Evolutionary conservation across 2,888 invertebrate genomes (phyloP).

Genomic region (Melitaea athalia): DNA sequence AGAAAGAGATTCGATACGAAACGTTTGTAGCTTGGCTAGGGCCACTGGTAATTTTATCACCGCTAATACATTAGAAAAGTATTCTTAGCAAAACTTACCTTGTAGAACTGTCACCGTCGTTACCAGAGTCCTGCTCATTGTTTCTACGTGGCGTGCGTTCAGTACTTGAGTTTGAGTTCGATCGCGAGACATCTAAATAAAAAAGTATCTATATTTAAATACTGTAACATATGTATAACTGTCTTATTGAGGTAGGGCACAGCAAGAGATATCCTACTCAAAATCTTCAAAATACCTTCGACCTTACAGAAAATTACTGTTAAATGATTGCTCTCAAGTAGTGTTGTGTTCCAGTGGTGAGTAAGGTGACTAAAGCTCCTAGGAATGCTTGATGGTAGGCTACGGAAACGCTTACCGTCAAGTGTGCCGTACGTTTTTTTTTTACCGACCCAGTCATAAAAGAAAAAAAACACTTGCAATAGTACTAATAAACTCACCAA

Average conservation of each 20-base stretch:
- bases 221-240: neutral
- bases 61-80: neutral
- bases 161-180: neutral
- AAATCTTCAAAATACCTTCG: too few species aligned
- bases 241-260: neutral
- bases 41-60: neutral
- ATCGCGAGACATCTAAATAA: neutral
- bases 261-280: too few species aligned
- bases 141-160: neutral
- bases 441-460: too few species aligned
- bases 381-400: too few species aligned
- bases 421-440: too few species aligned
- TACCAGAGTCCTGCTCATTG: slow-evolving; percentile 6
- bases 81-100: neutral
- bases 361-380: too few species aligned
- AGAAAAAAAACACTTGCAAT: neutral
- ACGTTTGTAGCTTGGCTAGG: too few species aligned
- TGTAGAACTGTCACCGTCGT: neutral
- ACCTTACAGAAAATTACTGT: too few species aligned
- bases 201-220: neutral
- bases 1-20: too few species aligned
- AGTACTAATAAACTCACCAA: slow-evolving; percentile 48
- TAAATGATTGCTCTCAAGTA: too few species aligned
- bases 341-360: too few species aligned
- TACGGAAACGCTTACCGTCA: too few species aligned